These are phyloP conservation scores for Caenorhabditis doughertyi DNA, from an alignment of 2,888 invertebrate species.

Conservation along the genomic window DNA sequence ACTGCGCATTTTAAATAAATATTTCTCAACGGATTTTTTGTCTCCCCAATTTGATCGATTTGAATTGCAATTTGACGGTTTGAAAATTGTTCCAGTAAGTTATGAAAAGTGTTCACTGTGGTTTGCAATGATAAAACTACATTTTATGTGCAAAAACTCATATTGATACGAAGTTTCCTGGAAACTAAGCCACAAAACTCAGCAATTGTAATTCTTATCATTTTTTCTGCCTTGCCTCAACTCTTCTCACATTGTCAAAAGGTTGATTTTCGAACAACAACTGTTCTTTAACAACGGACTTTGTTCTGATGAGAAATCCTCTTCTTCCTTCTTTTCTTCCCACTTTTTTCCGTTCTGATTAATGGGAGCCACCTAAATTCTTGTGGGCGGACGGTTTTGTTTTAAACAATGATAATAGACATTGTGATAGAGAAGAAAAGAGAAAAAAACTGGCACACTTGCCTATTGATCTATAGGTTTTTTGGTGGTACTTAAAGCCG, in stretches of 20 bases:
- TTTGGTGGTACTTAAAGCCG: not conserved
- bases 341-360: not conserved
- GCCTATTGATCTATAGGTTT: not conserved
- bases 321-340: not conserved
- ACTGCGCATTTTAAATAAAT: conserved; percentile 13
- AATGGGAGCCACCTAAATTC: not conserved
- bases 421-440: not conserved
- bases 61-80: too few species aligned
- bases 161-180: too few species aligned
- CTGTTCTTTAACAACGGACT: not conserved
- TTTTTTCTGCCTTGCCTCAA: not conserved
- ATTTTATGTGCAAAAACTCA: too few species aligned
- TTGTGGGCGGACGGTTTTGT: not conserved
- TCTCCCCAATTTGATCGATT: not conserved
- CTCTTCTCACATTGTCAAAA: not conserved
- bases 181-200: too few species aligned
- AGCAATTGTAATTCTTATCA: too few species aligned
- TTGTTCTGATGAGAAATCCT: not conserved
- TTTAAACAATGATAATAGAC: conserved; percentile 6
- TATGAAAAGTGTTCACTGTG: too few species aligned
- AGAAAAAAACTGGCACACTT: not conserved
- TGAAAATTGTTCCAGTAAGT: too few species aligned
- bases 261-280: not conserved
- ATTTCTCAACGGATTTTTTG: too few species aligned
- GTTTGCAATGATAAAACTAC: too few species aligned